Base-by-base conservation (phyloP, 2,113 vertebrate species). In the Thryonomys swinderianus region DNA sequence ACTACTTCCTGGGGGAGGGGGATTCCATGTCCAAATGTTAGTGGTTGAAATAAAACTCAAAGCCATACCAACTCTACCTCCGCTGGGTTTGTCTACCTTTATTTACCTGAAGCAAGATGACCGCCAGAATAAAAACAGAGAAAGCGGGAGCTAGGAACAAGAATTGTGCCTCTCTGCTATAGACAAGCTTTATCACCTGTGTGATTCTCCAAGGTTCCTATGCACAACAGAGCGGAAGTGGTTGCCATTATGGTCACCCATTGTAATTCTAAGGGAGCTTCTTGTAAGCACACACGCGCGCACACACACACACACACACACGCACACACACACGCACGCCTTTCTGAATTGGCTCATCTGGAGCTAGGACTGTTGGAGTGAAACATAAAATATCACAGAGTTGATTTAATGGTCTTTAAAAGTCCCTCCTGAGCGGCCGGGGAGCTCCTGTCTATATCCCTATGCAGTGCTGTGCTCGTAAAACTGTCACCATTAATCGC, bases 401-500 rank as follows among this genome's bases (percentile, higher is more conserved):
- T 93, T 98, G 96, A 91, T 90, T 97, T 97, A 96, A 90, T 25
- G 78, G 94, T 64, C 84, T 89, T 96, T 95, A 89, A 94, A 96
- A 91, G 95, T 97, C 85, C 86, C 90, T 97, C 91, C 97, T 91
- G 97, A 91, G 79, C 3, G 3, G n/a, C 66, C 81, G 23, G 76
- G 96, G 94, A 96, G 93, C 96, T 96, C 92, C 95, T 62, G 76
- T 95, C 96, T 71, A 55, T 6, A 0, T 82, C 61, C 48, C 42
- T 51, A 2, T 40, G 88, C 67, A 73, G 90, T 48, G 40, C 85
- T 94, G 92, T 34, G 64, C 71, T 96, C 71, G 3, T 97, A 97
- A 97, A 98, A 40, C 97, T 98, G 97, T 83, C 96, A 92, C 40
- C 83, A 51, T 95, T 76, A 93, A 95, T 80, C 62, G 51, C 45